Percentiles rank a stretch among this genome's conserved stretches.
phyloP scores from a whole-genome alignment of 2,113 vertebrate genomes.

The Pseudolaguvia tuberculata region DNA sequence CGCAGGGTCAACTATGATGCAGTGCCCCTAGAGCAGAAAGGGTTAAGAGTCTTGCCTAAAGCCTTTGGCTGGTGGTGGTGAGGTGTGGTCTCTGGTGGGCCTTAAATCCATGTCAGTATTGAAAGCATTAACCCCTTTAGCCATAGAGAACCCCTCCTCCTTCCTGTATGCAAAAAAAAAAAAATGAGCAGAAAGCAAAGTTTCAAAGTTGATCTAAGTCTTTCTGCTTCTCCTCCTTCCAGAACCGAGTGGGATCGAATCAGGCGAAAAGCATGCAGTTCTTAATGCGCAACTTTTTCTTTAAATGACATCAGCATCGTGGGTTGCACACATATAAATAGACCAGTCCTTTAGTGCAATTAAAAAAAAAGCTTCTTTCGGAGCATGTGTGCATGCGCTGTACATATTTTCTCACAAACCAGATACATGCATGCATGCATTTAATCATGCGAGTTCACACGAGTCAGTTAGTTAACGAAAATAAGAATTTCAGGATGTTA shows the following conservation, averaged over 20 bases:
- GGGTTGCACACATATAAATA: constrained; percentile 64
- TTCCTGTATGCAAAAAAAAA: too few species aligned
- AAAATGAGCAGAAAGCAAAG: background rate
- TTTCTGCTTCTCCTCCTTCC: constrained; percentile 18
- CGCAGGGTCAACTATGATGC: too few species aligned
- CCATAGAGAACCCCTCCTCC: background rate
- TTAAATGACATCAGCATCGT: constrained; percentile 61
- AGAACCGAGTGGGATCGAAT: constrained; percentile 35
- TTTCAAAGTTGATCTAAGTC: background rate
- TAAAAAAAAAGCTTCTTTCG: constrained; percentile 65
- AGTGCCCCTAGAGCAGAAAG: too few species aligned
- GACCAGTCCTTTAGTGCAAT: constrained; percentile 66
- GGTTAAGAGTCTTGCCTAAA: too few species aligned
- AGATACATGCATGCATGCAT: constrained; percentile 62
- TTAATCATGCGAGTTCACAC: constrained; percentile 71
- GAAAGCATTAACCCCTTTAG: background rate
- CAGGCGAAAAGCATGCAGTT: constrained; percentile 42
- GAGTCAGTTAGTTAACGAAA: constrained; percentile 70
- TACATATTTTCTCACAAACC: constrained; percentile 16
- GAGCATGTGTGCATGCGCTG: constrained; percentile 57
- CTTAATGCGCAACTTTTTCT: constrained; percentile 46
- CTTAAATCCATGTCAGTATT: background rate
- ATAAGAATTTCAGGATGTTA: constrained; percentile 65
- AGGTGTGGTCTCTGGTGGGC: too few species aligned
- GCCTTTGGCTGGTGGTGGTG: too few species aligned